These are phyloP conservation scores for Mastigias papua DNA, from an alignment of 30 jellyfish, hydroid and myxozoan genomes.

Conservation along the genomic window DNA sequence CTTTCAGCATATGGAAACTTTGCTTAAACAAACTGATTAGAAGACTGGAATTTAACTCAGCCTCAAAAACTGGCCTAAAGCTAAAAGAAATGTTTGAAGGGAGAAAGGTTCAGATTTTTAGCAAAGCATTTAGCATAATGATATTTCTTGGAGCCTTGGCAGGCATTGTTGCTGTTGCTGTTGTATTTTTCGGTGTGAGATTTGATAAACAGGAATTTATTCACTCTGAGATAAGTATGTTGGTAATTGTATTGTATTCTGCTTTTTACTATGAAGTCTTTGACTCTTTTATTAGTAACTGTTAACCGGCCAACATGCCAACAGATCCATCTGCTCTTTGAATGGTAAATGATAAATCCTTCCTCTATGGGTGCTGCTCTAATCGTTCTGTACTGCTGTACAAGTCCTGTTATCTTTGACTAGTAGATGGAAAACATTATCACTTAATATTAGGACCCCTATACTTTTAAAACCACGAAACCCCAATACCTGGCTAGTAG, in stretches of 20 bases:
- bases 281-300: too few relatives aligned
- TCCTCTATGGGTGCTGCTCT: neutral
- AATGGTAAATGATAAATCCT: neutral
- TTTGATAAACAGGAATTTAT: slow-evolving; percentile 58
- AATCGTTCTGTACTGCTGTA: neutral
- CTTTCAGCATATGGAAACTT: slow-evolving; percentile 8
- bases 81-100: slow-evolving; percentile 26
- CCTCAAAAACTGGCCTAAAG: slow-evolving; percentile 25
- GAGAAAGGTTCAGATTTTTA: neutral
- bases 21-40: neutral
- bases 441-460: too few relatives aligned
- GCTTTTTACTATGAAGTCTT: neutral
- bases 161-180: neutral
- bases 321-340: neutral
- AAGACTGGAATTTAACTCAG: neutral
- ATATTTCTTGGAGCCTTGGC: slow-evolving; percentile 23
- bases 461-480: too few relatives aligned
- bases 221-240: slow-evolving; percentile 61
- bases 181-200: slow-evolving; percentile 45
- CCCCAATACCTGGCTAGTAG: too few relatives aligned
- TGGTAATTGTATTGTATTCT: neutral
- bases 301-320: too few relatives aligned
- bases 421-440: neutral
- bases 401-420: neutral
- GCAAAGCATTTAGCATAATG: neutral